Evolutionary conservation across 1,140 invertebrate species (phyloP).

Genomic region (Apis cerana): DNA sequence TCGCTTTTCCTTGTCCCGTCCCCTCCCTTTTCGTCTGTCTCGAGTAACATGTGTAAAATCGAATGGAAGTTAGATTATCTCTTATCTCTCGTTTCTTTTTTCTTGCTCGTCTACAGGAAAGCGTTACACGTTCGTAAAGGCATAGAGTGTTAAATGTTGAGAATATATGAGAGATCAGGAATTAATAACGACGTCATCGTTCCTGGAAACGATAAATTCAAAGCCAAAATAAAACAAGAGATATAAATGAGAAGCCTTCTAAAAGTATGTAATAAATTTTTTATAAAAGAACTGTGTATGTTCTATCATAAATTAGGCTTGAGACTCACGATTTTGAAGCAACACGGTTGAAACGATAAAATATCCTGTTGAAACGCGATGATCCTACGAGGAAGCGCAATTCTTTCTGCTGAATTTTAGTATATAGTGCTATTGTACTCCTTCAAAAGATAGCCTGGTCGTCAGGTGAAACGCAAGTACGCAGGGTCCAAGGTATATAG

Average conservation of each 20-base stretch:
- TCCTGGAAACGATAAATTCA: too few relatives aligned
- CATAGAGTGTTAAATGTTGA: too few relatives aligned
- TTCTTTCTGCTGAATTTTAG: neutral
- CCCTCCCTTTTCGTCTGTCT: too few relatives aligned
- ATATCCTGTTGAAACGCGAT: neutral
- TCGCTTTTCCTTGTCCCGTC: too few relatives aligned
- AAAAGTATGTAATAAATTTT: neutral
- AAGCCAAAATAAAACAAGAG: too few relatives aligned
- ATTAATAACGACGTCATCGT: too few relatives aligned
- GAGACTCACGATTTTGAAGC: neutral
- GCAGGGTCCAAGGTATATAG: slow-evolving; percentile 13
- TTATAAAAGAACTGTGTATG: neutral
- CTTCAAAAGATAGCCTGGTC: neutral
- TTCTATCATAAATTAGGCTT: neutral
- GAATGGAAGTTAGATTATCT: neutral
- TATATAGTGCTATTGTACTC: neutral
- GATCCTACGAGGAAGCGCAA: neutral
- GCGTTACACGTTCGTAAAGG: neutral
- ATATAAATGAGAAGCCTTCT: too few relatives aligned
- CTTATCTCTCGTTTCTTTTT: neutral
- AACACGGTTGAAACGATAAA: neutral
- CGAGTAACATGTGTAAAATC: neutral
- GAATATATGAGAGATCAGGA: too few relatives aligned
- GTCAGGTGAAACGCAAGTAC: slow-evolving; percentile 16
- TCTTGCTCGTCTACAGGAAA: neutral